A percentile compares a stretch with the other conserved stretches of the same genome.
Evolutionary conservation across 2,888 invertebrate genomes (phyloP).

Genomic region (Octonoba sinensis): DNA sequence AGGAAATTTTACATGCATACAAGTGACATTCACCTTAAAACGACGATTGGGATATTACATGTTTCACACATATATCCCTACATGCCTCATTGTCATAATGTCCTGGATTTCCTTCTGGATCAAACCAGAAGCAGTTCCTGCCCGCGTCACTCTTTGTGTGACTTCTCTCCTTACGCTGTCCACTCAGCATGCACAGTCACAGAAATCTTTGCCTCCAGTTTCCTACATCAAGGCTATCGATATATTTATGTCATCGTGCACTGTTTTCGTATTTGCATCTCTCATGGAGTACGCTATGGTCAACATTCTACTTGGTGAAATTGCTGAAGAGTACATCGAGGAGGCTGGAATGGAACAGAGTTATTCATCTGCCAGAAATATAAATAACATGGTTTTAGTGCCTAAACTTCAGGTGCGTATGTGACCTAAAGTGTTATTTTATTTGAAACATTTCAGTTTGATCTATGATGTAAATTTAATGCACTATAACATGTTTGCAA

Average conservation of each 20-base stretch:
- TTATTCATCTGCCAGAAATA: background rate
- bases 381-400: background rate
- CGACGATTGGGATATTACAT: slow-evolving; percentile 89
- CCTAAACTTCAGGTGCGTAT: background rate
- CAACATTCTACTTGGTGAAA: slow-evolving; percentile 69
- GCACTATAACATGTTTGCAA: no score
- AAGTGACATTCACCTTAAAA: slow-evolving; percentile 87
- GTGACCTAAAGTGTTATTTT: no score
- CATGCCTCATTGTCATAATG: slow-evolving; percentile 92
- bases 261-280: slow-evolving; percentile 73
- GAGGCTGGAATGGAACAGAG: background rate
- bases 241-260: slow-evolving; percentile 73
- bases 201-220: slow-evolving; percentile 91
- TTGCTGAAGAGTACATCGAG: slow-evolving; percentile 24
- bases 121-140: slow-evolving; percentile 93
- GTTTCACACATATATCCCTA: slow-evolving; percentile 92
- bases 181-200: slow-evolving; percentile 93
- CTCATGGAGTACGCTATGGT: slow-evolving; percentile 73
- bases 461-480: no score
- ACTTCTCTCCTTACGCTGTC: slow-evolving; percentile 89
- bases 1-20: slow-evolving; percentile 93
- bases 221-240: slow-evolving; percentile 82
- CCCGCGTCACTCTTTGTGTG: slow-evolving; percentile 91
- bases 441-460: no score
- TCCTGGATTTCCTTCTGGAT: slow-evolving; percentile 98